phyloP scores from a whole-genome alignment of 2,113 vertebrate genomes.

The Megaceryle torquata region DNA sequence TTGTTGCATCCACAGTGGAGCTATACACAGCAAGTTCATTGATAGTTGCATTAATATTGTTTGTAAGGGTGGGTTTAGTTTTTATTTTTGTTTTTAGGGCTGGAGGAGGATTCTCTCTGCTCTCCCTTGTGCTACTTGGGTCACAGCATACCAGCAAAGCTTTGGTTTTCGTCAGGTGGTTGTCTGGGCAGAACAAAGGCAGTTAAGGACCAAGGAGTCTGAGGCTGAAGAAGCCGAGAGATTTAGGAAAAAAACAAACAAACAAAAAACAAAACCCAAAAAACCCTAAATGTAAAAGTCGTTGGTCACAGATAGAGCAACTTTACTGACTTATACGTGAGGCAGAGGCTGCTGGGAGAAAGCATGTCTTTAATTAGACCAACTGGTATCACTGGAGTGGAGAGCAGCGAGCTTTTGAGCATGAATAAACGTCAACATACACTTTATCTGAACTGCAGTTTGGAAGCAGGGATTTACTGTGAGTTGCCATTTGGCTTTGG shows the following conservation, averaged over 20 bases:
- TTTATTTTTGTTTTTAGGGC: neutral
- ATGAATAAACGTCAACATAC: neutral
- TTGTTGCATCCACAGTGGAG: neutral
- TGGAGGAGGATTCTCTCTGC: neutral
- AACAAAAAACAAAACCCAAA: too few relatives aligned
- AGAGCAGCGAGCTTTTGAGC: neutral
- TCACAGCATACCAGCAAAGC: neutral
- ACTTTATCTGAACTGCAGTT: neutral
- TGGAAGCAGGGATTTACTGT: neutral
- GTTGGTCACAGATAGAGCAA: neutral
- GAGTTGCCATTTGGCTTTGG: neutral
- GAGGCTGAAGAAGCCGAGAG: neutral
- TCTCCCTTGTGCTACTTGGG: neutral
- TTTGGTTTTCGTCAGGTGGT: neutral
- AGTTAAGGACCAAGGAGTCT: neutral
- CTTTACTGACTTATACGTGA: neutral
- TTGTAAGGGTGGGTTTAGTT: neutral
- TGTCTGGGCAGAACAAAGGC: neutral
- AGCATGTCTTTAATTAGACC: neutral
- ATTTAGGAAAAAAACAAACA: too few relatives aligned
- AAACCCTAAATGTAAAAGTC: neutral
- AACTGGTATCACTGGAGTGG: neutral
- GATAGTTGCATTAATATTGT: neutral
- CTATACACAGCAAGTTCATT: neutral
- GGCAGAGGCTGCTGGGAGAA: neutral